These are phyloP conservation scores for Theonella swinhoei DNA, from an alignment of 37 sponge, comb jelly and placozoan species.

Conservation along the genomic window DNA sequence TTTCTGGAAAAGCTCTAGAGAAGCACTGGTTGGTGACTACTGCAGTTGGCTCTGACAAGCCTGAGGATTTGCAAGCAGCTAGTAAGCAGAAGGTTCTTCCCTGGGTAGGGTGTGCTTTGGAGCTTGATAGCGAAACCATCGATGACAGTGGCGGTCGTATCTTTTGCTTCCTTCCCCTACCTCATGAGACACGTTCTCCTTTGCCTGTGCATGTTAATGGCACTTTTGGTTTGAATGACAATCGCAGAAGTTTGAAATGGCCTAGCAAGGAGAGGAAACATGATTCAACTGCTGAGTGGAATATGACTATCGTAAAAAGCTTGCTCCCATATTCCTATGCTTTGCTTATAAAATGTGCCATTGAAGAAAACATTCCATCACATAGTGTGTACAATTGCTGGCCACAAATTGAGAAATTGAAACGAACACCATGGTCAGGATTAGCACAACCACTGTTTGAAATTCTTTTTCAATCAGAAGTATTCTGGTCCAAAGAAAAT, in stretches of 20 bases:
- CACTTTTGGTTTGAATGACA: constrained; percentile 51
- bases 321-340: constrained; percentile 45
- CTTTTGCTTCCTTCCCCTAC: constrained; percentile 73
- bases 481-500: background rate
- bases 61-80: constrained; percentile 2
- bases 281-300: constrained; percentile 54
- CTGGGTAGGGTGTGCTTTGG: constrained; percentile 48
- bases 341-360: constrained; percentile 21
- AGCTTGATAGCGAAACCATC: background rate
- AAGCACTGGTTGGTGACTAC: constrained; percentile 31
- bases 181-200: constrained; percentile 27
- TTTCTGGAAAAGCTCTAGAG: background rate
- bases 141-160: constrained; percentile 42
- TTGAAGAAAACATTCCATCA: background rate
- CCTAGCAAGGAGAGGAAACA: constrained; percentile 34
- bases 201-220: constrained; percentile 78
- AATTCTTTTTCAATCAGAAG: background rate
- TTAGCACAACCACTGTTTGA: background rate
- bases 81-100: constrained; percentile 30
- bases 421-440: constrained; percentile 2
- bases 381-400: constrained; percentile 11
- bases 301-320: constrained; percentile 31
- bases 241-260: constrained; percentile 62
- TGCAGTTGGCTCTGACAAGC: constrained; percentile 13
- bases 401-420: constrained; percentile 6